Percentiles rank a stretch among this genome's conserved stretches.
These are phyloP conservation scores for Pogonomyrmex barbatus DNA, from an alignment of 1,140 invertebrate genomes.

Conservation along the genomic window DNA sequence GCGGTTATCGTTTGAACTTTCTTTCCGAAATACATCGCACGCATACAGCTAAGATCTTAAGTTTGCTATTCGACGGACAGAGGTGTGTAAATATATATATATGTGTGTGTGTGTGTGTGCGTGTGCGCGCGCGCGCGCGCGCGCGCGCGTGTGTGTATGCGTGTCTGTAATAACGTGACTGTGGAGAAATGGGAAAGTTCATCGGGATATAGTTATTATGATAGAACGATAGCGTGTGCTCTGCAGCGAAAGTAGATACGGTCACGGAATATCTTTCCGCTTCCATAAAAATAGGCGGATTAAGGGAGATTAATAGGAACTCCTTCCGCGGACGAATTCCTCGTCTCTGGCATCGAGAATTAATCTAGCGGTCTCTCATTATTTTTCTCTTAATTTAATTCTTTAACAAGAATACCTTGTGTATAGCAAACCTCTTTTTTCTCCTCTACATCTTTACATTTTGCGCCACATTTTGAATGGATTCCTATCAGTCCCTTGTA, in stretches of 20 bases:
- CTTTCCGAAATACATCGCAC: neutral
- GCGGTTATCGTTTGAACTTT: neutral
- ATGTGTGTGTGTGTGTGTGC: neutral
- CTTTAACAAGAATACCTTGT: conserved; percentile 7
- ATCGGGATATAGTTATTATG: conserved; percentile 31
- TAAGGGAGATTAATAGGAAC: conserved; percentile 8
- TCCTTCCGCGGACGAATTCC: conserved; percentile 20
- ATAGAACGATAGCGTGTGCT: conserved; percentile 20
- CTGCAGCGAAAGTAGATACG: conserved; percentile 15
- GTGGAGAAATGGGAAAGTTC: conserved; percentile 25
- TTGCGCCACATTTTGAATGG: neutral
- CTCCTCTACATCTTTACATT: neutral
- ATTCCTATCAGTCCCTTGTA: neutral
- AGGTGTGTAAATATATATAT: neutral
- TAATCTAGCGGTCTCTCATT: neutral
- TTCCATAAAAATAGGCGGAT: conserved; percentile 27
- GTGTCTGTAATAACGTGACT: conserved; percentile 7
- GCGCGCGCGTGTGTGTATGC: neutral
- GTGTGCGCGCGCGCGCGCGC: too few species aligned
- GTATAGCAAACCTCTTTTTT: neutral
- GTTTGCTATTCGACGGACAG: conserved; percentile 14
- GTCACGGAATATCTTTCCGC: conserved; percentile 29
- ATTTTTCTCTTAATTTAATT: conserved; percentile 4
- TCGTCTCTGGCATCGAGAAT: neutral
- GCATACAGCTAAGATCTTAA: conserved; percentile 47